Evolutionary conservation across 2,113 vertebrate genomes (phyloP).

Genomic region (Centropus bengalensis): DNA sequence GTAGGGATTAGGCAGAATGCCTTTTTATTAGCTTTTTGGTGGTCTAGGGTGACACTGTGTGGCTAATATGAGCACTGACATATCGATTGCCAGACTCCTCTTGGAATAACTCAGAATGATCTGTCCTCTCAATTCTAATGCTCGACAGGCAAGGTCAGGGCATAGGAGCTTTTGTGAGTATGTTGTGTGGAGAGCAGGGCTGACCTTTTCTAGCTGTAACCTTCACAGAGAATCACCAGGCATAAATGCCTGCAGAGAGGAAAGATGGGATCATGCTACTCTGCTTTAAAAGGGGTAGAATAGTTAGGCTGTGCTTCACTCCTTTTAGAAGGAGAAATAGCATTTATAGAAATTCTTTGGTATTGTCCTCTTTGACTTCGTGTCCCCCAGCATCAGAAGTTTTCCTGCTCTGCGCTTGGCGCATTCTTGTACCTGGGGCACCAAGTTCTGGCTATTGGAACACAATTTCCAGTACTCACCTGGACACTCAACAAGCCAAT

Average conservation of each 20-base stretch:
- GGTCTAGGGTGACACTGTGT: conserved; percentile 75
- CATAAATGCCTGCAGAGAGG: not conserved
- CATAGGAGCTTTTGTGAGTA: not conserved
- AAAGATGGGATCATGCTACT: not conserved
- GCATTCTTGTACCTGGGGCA: not conserved
- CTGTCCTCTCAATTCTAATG: not conserved
- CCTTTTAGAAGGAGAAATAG: not conserved
- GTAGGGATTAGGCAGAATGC: not conserved
- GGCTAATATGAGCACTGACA: conserved; percentile 63
- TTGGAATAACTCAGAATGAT: not conserved
- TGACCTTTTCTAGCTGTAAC: not conserved
- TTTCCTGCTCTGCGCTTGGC: not conserved
- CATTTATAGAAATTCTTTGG: not conserved
- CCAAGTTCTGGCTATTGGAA: not conserved
- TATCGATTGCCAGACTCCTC: not conserved
- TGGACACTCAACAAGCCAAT: not conserved
- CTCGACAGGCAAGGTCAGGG: not conserved
- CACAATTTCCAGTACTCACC: not conserved
- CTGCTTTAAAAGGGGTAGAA: not conserved
- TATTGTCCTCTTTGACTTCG: no score
- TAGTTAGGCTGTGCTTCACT: not conserved
- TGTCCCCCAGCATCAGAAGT: not conserved
- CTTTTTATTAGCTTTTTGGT: conserved; percentile 3
- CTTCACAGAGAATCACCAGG: not conserved
- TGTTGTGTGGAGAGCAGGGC: fast-evolving